Evolutionary conservation across 2,113 vertebrate genomes (phyloP).

Genomic region (Aix galericulata): DNA sequence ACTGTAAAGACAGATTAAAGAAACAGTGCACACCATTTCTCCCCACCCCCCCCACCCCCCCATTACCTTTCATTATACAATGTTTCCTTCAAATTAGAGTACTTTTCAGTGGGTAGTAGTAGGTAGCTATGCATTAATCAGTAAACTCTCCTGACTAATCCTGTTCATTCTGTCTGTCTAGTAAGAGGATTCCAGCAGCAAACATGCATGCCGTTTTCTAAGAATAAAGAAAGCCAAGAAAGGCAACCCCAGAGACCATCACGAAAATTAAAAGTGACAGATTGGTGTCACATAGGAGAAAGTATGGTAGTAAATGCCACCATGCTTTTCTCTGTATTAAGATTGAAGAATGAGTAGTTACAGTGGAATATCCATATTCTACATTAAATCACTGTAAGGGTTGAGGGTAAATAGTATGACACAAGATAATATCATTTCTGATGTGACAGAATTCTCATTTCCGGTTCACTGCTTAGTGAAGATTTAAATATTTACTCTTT

Average conservation of each 20-base stretch:
- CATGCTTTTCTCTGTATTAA: background rate
- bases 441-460: background rate
- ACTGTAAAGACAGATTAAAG: background rate
- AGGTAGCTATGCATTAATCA: conserved; percentile 39
- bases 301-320: background rate
- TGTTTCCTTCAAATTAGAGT: background rate
- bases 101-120: background rate
- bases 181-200: conserved; percentile 58
- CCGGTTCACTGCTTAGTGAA: background rate
- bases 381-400: background rate
- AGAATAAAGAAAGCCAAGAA: conserved; percentile 42
- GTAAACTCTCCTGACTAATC: conserved; percentile 57
- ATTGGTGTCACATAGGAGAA: conserved; percentile 65
- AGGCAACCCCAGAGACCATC: conserved; percentile 32
- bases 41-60: background rate
- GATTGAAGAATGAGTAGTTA: background rate
- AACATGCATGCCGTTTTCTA: conserved; percentile 54
- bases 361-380: background rate
- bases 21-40: background rate
- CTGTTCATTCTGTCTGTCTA: conserved; percentile 46
- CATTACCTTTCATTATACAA: background rate
- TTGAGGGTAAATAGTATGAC: background rate
- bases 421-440: background rate
- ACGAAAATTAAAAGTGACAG: conserved; percentile 52
- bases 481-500: background rate